Base-by-base conservation (phyloP, 2,113 vertebrate species). In the Chroicocephalus ridibundus region DNA sequence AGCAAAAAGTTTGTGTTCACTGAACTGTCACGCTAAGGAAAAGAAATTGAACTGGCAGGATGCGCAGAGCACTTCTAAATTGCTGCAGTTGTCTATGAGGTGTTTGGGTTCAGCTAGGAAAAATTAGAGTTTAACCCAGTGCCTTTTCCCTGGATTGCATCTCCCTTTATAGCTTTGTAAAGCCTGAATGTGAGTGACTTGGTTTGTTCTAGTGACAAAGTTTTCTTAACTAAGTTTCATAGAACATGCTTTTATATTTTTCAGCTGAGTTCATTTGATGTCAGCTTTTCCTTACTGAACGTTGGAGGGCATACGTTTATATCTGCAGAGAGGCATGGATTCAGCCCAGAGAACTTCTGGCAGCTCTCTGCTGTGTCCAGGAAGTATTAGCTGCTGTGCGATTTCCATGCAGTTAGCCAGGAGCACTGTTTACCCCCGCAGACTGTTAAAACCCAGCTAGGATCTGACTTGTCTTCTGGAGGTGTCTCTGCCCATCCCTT, bases 111-210 rank as follows among this genome's bases (percentile, higher is more conserved):
- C 38, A 88, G 38, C 38, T 17, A 25, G 17, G 38, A 64, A 80
- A 77, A 88, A 57, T 6, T 8, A n/a, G n/a, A 25, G 27, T 81
- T 94, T 61, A 77, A 47, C 24, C 27, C 12, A 13, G 21, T 57
- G 10, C 18, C 36, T 86, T 69, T 72, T 82, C n/a, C 47, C 18
- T 1, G 62, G 24, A 24, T 82, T 77, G 14, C 4, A 7, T 95
- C 57, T 92, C 44, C 40, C n/a, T 77, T 91, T 70, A 21, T 36
- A 86, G 44, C 64, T 95, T 83, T 83, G 60, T 57, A 64, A 90
- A 90, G 54, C 31, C 0, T 74, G 40, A 47, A 52, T 49, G 31
- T 13, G 22, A 80, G 29, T 22, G 60, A 61, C 72, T 80, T 38
- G 18, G 60, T 80, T 86, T 86, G n/a, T 86, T 95, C 34, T 72